A percentile compares a stretch with the other conserved stretches of the same genome.
Evolutionary conservation across 2,113 vertebrate species (phyloP).

Genomic region (Paradoxurus hermaphroditus): DNA sequence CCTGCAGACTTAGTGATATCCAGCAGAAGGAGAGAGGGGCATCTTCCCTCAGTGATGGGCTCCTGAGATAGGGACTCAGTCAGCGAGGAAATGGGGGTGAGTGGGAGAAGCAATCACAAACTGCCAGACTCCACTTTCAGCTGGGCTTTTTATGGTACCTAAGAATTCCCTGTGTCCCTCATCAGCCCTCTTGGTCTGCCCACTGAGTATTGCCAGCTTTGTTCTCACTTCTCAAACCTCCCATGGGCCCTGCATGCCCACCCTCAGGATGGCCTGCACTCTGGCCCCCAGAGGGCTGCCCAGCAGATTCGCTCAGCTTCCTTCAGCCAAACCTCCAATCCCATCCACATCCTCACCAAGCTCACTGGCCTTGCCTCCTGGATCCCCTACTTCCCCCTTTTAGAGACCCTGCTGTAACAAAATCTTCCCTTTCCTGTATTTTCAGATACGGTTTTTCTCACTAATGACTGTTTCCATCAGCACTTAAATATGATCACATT

Average conservation of each 20-base stretch:
- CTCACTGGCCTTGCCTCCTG: background rate
- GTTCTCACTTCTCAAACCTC: background rate
- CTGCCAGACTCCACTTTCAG: too few species aligned
- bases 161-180: background rate
- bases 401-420: background rate
- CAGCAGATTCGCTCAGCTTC: background rate
- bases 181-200: background rate
- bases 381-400: background rate
- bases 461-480: background rate
- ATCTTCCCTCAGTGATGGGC: background rate
- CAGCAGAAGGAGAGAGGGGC: background rate
- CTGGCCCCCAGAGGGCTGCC: background rate
- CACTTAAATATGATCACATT: background rate
- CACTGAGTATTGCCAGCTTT: background rate
- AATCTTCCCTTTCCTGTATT: background rate
- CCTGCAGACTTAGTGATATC: background rate
- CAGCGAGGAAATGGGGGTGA: background rate
- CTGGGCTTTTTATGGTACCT: too few species aligned
- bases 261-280: background rate
- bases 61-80: background rate
- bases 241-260: background rate
- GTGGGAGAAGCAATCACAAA: background rate
- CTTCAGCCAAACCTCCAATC: background rate
- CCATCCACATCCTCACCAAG: background rate
- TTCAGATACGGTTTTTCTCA: background rate